These are phyloP conservation scores for Pterois miles DNA, from an alignment of 2,797 vertebrate species.

Conservation along the genomic window DNA sequence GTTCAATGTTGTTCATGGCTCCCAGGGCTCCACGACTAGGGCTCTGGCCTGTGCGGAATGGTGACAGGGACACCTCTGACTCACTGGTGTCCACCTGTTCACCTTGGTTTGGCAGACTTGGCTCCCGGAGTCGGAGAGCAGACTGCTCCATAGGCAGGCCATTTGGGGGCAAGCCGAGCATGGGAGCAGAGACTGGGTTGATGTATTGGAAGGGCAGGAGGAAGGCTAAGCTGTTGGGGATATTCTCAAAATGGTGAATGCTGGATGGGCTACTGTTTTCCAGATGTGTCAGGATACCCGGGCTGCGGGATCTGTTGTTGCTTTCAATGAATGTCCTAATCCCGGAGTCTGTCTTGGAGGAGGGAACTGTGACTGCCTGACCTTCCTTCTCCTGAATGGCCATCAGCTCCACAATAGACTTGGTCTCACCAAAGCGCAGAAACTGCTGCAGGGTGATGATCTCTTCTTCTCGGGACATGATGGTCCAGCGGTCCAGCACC, in stretches of 20 bases:
- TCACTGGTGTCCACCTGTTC: constrained; percentile 96
- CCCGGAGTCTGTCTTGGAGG: constrained; percentile 98
- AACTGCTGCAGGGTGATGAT: constrained; percentile 99
- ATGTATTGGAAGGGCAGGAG: constrained; percentile 99
- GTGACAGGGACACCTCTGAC: constrained; percentile 95
- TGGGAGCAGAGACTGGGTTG: constrained; percentile 96
- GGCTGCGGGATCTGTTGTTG: constrained; percentile 98
- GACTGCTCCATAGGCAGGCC: constrained; percentile 94
- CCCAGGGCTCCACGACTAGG: constrained; percentile 90
- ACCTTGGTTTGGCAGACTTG: constrained; percentile 92
- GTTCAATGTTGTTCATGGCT: constrained; percentile 92
- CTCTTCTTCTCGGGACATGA: constrained; percentile 99
- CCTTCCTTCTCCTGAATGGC: constrained; percentile 99
- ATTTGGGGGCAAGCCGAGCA: constrained; percentile 97
- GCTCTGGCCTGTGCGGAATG: constrained; percentile 91
- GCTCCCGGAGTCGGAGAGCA: constrained; percentile 90
- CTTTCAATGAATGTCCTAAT: constrained; percentile 99
- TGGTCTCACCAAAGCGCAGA: constrained; percentile 98
- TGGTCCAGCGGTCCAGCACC: constrained; percentile 99
- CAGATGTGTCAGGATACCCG: constrained; percentile 94
- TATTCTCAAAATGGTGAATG: constrained; percentile 99
- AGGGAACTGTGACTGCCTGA: constrained; percentile 96
- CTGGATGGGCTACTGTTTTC: constrained; percentile 98
- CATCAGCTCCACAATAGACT: constrained; percentile 99
- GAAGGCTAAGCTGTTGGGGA: constrained; percentile 98